Conservation (phyloP, 2,113 vertebrate species). For the Sinocyclocheilus anophthalmus region DNA sequence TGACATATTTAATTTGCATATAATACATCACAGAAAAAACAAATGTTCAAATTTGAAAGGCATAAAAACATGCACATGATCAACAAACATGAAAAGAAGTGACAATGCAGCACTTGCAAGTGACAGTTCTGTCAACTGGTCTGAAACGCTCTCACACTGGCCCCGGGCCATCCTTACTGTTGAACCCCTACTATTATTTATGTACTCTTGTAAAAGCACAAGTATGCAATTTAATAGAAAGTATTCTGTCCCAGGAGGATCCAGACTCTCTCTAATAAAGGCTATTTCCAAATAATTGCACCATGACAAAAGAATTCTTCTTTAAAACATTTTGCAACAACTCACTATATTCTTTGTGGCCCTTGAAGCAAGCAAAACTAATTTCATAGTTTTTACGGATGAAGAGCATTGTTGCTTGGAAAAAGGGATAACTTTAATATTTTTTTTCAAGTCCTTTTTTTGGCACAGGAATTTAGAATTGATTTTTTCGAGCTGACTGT, state of each 20-base stretch:
- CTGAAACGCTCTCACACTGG: background rate
- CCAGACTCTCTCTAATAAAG: background rate
- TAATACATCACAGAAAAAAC: background rate
- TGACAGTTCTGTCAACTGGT: constrained; percentile 17
- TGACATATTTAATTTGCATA: constrained; percentile 16
- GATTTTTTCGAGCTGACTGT: too few species aligned
- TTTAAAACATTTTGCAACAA: constrained; percentile 17
- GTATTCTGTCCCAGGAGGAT: constrained; percentile 15
- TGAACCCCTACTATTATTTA: background rate
- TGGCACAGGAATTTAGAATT: too few species aligned
- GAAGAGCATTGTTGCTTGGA: constrained; percentile 31
- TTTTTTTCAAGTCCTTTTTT: too few species aligned
- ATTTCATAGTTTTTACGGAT: constrained; percentile 4
- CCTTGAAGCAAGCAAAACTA: constrained; percentile 23
- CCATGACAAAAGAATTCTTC: background rate
- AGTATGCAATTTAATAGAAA: constrained; percentile 8
- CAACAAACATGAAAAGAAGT: background rate
- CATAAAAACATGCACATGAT: background rate
- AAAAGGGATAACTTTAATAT: too few species aligned
- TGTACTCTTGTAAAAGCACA: background rate
- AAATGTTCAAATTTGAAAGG: background rate
- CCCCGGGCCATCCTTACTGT: background rate
- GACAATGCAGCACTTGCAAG: background rate
- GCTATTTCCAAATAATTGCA: background rate
- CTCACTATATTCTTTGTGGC: background rate